A percentile compares a stretch with the other conserved stretches of the same genome.
Evolutionary conservation across 2,888 invertebrate species (phyloP).

Genomic region (Calephelis perditalis): DNA sequence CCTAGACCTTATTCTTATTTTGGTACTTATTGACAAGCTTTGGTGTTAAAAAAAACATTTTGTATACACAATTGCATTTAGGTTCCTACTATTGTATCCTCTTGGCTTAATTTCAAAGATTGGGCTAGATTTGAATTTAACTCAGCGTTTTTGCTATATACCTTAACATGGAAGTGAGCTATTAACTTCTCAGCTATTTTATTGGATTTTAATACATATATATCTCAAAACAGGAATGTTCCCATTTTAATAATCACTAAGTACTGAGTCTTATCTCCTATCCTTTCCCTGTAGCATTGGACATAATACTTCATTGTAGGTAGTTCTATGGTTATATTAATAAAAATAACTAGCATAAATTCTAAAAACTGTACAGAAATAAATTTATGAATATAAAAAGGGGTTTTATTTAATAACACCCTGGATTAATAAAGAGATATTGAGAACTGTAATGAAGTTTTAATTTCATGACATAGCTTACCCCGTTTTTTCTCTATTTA

Average conservation of each 20-base stretch:
- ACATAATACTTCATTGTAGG: constrained; percentile 17
- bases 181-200: too few relatives aligned
- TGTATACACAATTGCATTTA: too few relatives aligned
- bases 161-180: neutral
- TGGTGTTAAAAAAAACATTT: too few relatives aligned
- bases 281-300: constrained; percentile 23
- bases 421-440: constrained; percentile 66
- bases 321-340: constrained; percentile 7
- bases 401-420: constrained; percentile 71
- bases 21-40: too few relatives aligned
- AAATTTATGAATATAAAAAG: constrained; percentile 52
- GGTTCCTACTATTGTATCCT: too few relatives aligned
- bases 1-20: too few relatives aligned
- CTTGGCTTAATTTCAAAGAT: too few relatives aligned
- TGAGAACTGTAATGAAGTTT: constrained; percentile 69
- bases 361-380: constrained; percentile 25
- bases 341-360: constrained; percentile 12
- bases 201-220: too few relatives aligned
- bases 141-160: too few relatives aligned
- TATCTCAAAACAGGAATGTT: too few relatives aligned
- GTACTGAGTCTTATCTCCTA: constrained; percentile 27
- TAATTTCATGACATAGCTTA: constrained; percentile 39
- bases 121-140: too few relatives aligned
- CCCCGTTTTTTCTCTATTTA: constrained; percentile 10
- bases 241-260: neutral